Evolutionary conservation across 2,113 vertebrate species (phyloP).

Genomic region (Oxygymnocypris stewartii): DNA sequence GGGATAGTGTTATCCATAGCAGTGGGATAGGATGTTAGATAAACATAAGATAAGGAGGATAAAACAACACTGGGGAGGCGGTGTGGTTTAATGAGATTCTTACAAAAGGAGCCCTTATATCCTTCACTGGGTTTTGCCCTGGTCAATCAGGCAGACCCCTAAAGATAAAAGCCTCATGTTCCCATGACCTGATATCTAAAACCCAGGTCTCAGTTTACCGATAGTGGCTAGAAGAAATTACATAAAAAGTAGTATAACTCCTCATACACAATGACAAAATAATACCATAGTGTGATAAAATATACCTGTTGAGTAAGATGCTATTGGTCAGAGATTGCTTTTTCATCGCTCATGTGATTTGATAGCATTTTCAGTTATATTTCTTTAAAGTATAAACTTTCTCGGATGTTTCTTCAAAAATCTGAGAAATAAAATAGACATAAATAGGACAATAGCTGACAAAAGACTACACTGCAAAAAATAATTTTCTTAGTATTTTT

Average conservation of each 20-base stretch:
- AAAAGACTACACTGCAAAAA: no score
- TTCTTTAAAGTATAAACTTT: neutral
- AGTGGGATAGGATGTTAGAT: conserved; percentile 54
- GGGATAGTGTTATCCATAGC: conserved; percentile 39
- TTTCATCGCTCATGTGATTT: neutral
- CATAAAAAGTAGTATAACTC: neutral
- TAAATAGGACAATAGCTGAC: no score
- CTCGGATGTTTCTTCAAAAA: neutral
- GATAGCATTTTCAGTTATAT: neutral
- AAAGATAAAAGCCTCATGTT: conserved; percentile 17
- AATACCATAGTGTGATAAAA: neutral
- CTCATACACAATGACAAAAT: neutral
- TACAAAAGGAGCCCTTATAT: conserved; percentile 48
- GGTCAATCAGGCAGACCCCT: conserved; percentile 25
- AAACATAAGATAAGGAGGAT: conserved; percentile 44
- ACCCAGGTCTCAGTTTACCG: neutral
- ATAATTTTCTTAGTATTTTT: no score
- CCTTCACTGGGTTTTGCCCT: conserved; percentile 18
- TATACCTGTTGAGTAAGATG: neutral
- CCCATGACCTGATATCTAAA: conserved; percentile 11
- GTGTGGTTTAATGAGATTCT: conserved; percentile 48
- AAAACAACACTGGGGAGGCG: conserved; percentile 22
- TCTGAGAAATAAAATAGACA: neutral
- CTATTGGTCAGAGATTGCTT: neutral
- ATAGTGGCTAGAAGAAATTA: neutral